Percentiles rank a stretch among this genome's conserved stretches.
Evolutionary conservation across 2,888 invertebrate genomes (phyloP).

Genomic region (Drosophila sordidula): DNA sequence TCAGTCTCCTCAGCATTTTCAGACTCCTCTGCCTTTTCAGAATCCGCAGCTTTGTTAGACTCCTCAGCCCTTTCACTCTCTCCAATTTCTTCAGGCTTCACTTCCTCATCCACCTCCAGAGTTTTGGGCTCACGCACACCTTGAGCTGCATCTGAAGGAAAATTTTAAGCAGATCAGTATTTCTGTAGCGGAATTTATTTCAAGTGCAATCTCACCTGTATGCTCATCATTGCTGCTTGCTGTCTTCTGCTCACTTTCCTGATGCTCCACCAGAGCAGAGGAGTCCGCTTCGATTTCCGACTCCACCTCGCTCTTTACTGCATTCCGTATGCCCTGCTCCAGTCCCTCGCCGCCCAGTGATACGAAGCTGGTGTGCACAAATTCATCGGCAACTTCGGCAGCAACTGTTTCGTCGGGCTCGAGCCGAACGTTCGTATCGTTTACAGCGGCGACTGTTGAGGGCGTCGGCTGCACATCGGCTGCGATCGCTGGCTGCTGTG

Average conservation of each 20-base stretch:
- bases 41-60: background rate
- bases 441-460: conserved; percentile 21
- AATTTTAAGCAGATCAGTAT: background rate
- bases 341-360: conserved; percentile 60
- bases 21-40: background rate
- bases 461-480: conserved; percentile 7
- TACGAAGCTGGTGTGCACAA: conserved; percentile 49
- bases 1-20: background rate
- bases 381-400: conserved; percentile 45
- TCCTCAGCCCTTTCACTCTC: background rate
- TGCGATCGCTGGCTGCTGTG: conserved; percentile 33
- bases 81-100: background rate
- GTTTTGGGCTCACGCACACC: conserved; percentile 61
- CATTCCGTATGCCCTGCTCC: conserved; percentile 77
- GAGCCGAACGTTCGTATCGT: conserved; percentile 16
- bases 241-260: conserved; percentile 12
- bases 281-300: conserved; percentile 58
- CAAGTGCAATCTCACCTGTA: conserved; percentile 24
- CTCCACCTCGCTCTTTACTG: conserved; percentile 74
- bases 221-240: conserved; percentile 20
- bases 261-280: conserved; percentile 21
- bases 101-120: conserved; percentile 26
- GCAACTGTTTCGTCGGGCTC: conserved; percentile 23
- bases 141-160: conserved; percentile 31
- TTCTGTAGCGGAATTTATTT: background rate